Base-by-base conservation (phyloP, 2,113 vertebrate species). In the Pseudorhombus dupliciocellatus region DNA sequence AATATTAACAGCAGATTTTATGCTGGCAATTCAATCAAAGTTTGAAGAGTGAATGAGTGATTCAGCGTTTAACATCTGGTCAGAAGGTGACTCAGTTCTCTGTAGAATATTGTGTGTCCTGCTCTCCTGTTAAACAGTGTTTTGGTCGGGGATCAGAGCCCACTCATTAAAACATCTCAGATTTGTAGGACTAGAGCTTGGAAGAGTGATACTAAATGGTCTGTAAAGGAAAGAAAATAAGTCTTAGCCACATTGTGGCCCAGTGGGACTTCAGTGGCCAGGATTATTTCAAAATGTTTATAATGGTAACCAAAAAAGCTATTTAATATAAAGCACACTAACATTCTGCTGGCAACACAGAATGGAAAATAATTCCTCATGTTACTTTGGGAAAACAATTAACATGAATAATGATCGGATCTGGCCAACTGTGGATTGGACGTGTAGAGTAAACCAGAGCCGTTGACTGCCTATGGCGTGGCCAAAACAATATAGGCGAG, bases 261-360 rank as follows among this genome's bases (percentile, higher is more conserved):
- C 53, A 1, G 26, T 53, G 66, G 69, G 75, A 73, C 11, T 31
- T 51, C 37, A 9, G 14, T 28, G 3, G 20, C 37, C 66, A 53
- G 15, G 21, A 66, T 59, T 70, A 59, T 54, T 44, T 59, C 26
- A 63, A 63, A 59, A 73, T 55, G 48, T 77, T 83, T 85, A 73
- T 7, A 46, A 42, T 56, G 15, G 12, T 12, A 53, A 62, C 20
- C 30, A 56, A 46, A 71, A 22, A 28, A 2, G 7, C 1, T 1
- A 48, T 61, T 64, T 65, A 9, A 73, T 42, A 51, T 16, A 7
- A 70, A 77, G 28, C 50, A 21, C 7, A 61, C 48, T 10, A 60
- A 69, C 22, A 72, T 61, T 65, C 22, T 55, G 40, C 26, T 75
- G 73, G 66, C 57, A 75, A 52, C 15, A 53, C 22, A 48, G 48